Conservation (phyloP, 2,797 vertebrate genomes). For the Hydrolagus colliei region DNA sequence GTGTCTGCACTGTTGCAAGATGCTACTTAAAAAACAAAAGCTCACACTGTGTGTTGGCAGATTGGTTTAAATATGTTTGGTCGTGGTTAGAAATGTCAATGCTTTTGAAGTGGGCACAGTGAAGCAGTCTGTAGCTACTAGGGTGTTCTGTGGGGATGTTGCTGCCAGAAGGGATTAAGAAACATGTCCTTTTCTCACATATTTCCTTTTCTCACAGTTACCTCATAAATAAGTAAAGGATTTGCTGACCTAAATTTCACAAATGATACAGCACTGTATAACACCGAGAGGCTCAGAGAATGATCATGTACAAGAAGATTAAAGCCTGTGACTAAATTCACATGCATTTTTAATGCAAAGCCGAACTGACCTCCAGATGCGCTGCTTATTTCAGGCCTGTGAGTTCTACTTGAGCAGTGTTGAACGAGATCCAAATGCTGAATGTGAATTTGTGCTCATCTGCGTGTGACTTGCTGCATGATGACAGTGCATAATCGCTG, state of each 20-base stretch:
- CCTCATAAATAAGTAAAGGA: not conserved
- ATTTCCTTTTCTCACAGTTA: not conserved
- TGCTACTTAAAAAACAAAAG: not conserved
- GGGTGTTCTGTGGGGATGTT: not conserved
- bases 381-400: not conserved
- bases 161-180: not conserved
- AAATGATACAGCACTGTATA: not conserved
- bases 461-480: not conserved
- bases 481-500: not conserved
- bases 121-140: not conserved
- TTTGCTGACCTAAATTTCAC: not conserved
- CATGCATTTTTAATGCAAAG: constrained; percentile 9
- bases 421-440: not conserved
- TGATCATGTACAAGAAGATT: not conserved
- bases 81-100: not conserved
- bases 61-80: not conserved
- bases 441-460: not conserved
- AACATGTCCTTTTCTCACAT: not conserved
- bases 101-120: not conserved
- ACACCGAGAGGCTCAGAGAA: not conserved
- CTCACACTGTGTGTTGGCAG: not conserved
- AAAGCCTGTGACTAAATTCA: not conserved
- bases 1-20: no score
- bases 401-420: not conserved
- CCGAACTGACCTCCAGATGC: not conserved